Base-by-base conservation (phyloP, 2,888 invertebrate species). In the Epinotia nisella region DNA sequence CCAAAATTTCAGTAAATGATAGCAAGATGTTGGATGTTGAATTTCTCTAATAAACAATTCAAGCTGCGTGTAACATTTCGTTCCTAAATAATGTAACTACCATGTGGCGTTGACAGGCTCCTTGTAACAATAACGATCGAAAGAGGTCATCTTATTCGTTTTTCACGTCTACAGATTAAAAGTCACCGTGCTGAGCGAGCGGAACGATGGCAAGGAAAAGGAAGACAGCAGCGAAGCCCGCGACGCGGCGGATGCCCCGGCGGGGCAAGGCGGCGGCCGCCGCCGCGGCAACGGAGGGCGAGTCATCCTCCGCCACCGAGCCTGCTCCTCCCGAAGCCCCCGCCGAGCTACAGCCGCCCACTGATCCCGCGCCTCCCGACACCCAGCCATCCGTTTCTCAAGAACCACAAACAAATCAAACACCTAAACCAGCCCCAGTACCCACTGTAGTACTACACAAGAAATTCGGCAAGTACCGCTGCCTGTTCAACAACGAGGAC, bases 401-500 rank as follows among this genome's bases (percentile, higher is more conserved):
- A 65, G 64, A 64, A 19, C 24, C 49, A 17, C 64, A 58, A 58
- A 39, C 53, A 10, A 60, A 71, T 55, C 55, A 67, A n/a, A 49
- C 60, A 21, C 55, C 78, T 21, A 89, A 88, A 76, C 80, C 85
- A 66, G 81, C 80, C 74, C 84, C 81, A 78, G 82, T 87, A 61
- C 90, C 89, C 75, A 77, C 87, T 62, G 87, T 92, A 78, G 90
- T 89, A 70, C 80, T 90, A 71, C 94, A 94, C 81, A 95, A 95
- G 79, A 94, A 94, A 80, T 94, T 95, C 80, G 94, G 95, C 56
- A 94, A 94, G 85, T 94, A 94, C 80, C 87, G 94, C 49, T 94
- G 93, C 80, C 82, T 94, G 19, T 88, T 93, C 75, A 90, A 90
- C 76, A 92, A 83, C 84, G 92, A 91, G 78, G 90, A 90, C 24